These are phyloP conservation scores for Calephelis virginiensis DNA, from an alignment of 1,140 invertebrate species.

Conservation along the genomic window DNA sequence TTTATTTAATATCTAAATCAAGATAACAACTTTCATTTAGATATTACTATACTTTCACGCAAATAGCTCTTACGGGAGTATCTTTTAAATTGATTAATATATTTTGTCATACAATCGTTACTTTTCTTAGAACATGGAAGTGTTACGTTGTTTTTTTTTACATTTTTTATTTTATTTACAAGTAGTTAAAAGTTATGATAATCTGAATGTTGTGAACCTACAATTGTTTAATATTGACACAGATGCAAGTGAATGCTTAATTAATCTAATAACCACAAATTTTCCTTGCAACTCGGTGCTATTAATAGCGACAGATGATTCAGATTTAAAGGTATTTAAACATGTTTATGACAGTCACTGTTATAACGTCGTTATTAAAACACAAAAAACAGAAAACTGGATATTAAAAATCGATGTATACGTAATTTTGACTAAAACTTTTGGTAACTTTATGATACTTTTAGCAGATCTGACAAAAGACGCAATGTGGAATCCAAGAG, in stretches of 20 bases:
- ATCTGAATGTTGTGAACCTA: no score
- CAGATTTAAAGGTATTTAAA: not conserved
- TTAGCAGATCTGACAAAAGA: conserved; percentile 20
- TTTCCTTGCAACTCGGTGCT: not conserved
- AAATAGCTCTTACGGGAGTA: no score
- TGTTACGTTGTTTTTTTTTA: no score
- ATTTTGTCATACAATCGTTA: no score
- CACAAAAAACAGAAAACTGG: conserved; percentile 18
- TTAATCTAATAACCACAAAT: not conserved
- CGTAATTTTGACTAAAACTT: conserved; percentile 22
- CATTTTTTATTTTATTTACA: no score
- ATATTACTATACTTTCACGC: no score
- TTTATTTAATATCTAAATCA: no score
- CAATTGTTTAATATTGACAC: no score
- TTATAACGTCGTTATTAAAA: conserved; percentile 21
- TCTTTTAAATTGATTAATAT: no score
- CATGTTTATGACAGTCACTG: conserved; percentile 10
- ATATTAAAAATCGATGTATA: conserved; percentile 20
- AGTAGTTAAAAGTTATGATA: no score
- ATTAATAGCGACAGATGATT: not conserved
- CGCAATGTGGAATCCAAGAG: conserved; percentile 28
- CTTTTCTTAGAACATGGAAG: no score
- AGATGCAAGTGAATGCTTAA: not conserved
- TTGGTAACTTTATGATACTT: conserved; percentile 10
- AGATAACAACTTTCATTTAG: no score